phyloP scores from a whole-genome alignment of 2,797 vertebrate species.

The Pangasius djambal region DNA sequence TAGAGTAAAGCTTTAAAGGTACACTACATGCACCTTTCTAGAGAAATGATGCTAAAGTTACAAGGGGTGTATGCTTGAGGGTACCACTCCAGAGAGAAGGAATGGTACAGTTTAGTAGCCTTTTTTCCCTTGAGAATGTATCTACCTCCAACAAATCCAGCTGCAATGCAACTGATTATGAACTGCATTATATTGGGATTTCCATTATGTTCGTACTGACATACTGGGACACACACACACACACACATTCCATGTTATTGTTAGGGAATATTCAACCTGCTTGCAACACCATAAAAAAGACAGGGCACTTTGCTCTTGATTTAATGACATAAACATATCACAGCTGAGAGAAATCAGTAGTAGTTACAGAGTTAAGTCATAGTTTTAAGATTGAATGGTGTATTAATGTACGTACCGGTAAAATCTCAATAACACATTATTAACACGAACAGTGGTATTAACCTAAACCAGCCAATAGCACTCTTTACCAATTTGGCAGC shows the following conservation, averaged over 20 bases:
- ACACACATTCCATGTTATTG: not conserved
- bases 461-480: not conserved
- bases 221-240: not conserved
- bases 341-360: conserved; percentile 16
- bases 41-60: not conserved
- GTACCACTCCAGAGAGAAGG: not conserved
- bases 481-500: conserved; percentile 5
- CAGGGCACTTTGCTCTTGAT: conserved; percentile 24
- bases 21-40: not conserved
- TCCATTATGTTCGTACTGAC: not conserved
- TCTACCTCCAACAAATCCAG: not conserved
- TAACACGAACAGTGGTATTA: conserved; percentile 26
- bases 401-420: not conserved
- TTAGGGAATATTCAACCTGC: not conserved
- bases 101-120: not conserved
- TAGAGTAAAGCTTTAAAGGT: not conserved
- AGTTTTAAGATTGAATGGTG: conserved; percentile 15
- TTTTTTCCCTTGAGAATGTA: not conserved
- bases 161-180: not conserved
- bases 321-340: conserved; percentile 32
- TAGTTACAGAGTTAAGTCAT: conserved; percentile 19
- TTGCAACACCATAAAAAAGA: not conserved
- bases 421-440: conserved; percentile 1
- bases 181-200: not conserved
- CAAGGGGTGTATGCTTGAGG: not conserved